A percentile compares a stretch with the other conserved stretches of the same genome.
Conservation (phyloP, 1,140 invertebrate species). For the Plutomurus gul region DNA sequence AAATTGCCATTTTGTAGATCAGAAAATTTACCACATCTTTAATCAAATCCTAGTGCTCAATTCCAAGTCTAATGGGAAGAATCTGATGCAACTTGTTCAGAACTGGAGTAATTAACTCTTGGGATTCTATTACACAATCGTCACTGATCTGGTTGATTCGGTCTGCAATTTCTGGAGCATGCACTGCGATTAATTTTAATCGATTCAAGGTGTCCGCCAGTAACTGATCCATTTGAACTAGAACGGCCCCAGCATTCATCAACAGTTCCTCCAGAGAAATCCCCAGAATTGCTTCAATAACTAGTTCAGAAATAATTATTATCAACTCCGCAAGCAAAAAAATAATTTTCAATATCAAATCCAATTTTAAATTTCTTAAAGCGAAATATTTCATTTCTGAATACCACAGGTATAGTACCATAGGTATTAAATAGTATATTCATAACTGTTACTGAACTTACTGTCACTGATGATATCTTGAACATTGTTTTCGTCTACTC, state of each 20-base stretch:
- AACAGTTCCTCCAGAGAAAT: conserved; percentile 36
- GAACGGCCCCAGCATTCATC: neutral
- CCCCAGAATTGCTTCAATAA: conserved; percentile 37
- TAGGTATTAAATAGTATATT: too few relatives aligned
- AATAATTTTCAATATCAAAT: neutral
- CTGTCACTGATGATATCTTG: neutral
- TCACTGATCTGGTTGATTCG: neutral
- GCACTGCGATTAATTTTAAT: neutral
- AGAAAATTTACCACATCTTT: neutral
- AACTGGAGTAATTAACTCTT: neutral
- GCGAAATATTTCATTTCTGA: neutral
- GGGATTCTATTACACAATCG: neutral
- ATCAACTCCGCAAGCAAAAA: neutral
- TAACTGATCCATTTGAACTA: neutral
- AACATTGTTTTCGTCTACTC: neutral
- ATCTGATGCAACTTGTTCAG: conserved; percentile 20
- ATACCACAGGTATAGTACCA: too few relatives aligned
- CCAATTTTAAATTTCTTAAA: neutral
- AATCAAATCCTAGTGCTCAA: too few relatives aligned
- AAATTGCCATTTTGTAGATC: neutral
- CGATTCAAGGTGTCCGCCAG: neutral
- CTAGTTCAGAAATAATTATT: neutral
- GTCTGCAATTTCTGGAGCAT: neutral
- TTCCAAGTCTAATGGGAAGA: neutral
- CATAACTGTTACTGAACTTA: too few relatives aligned